These are phyloP conservation scores for Calosoma granatense DNA, from an alignment of 1,140 invertebrate genomes.

Conservation along the genomic window DNA sequence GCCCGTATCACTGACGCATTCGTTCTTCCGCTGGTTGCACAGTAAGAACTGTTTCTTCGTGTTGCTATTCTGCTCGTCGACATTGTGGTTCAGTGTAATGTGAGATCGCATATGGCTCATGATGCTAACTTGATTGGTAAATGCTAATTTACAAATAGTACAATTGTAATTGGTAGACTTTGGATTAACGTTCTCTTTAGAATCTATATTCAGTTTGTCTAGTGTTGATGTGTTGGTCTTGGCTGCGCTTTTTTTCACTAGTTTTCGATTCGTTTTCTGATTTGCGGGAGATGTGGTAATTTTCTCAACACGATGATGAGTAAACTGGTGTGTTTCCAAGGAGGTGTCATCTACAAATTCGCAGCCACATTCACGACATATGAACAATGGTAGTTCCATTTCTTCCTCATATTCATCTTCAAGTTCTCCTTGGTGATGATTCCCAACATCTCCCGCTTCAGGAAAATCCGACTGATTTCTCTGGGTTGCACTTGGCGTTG, in stretches of 20 bases:
- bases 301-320: slow-evolving; percentile 30
- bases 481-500: slow-evolving; percentile 62
- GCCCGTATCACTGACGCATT: slow-evolving; percentile 28
- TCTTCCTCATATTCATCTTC: slow-evolving; percentile 38
- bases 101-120: slow-evolving; percentile 40
- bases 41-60: slow-evolving; percentile 25
- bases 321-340: slow-evolving; percentile 36
- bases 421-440: slow-evolving; percentile 26
- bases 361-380: slow-evolving; percentile 41
- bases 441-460: slow-evolving; percentile 38
- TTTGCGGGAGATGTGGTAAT: slow-evolving; percentile 35
- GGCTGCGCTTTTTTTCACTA: slow-evolving; percentile 12
- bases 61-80: slow-evolving; percentile 27
- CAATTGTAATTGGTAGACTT: slow-evolving; percentile 31
- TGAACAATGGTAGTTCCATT: slow-evolving; percentile 33
- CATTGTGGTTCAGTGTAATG: slow-evolving; percentile 24
- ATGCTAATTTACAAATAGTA: slow-evolving; percentile 33
- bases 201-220: slow-evolving; percentile 15
- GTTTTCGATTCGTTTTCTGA: slow-evolving; percentile 23
- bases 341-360: slow-evolving; percentile 41
- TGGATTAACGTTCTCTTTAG: slow-evolving; percentile 31
- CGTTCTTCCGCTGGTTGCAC: slow-evolving; percentile 29
- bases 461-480: slow-evolving; percentile 48
- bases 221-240: neutral
- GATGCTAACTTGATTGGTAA: slow-evolving; percentile 35